Percentiles rank a stretch among this genome's conserved stretches.
Conservation (phyloP, 1,140 invertebrate species). For the Phortica variegata region DNA sequence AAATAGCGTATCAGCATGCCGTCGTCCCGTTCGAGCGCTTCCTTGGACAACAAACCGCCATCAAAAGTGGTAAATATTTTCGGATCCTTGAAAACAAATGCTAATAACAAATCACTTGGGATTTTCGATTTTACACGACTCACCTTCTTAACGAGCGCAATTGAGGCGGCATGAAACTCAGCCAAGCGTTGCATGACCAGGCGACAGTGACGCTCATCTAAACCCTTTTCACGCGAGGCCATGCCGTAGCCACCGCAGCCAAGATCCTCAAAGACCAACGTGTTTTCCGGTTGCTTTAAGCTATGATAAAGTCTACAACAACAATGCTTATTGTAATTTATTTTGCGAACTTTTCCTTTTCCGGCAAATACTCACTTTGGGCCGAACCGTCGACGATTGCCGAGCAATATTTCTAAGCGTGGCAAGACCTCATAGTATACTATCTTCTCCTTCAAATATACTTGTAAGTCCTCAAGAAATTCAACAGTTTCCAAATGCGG, state of each 20-base stretch:
- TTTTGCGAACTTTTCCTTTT: not conserved
- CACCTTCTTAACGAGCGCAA: slow-evolving; percentile 35
- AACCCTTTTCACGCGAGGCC: slow-evolving; percentile 35
- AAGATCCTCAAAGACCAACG: slow-evolving; percentile 47
- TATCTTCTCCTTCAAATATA: slow-evolving; percentile 44
- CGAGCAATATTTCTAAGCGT: slow-evolving; percentile 34
- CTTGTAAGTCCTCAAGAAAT: slow-evolving; percentile 37
- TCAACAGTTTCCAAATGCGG: slow-evolving; percentile 26
- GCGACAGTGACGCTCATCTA: slow-evolving; percentile 35
- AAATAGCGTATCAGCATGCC: slow-evolving; percentile 45
- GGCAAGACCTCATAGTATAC: slow-evolving; percentile 40
- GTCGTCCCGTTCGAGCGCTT: too few species aligned
- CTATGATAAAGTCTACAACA: slow-evolving; percentile 34
- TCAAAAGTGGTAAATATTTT: slow-evolving; percentile 27
- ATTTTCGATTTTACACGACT: not conserved
- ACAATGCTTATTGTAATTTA: not conserved
- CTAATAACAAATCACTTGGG: not conserved
- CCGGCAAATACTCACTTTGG: slow-evolving; percentile 29
- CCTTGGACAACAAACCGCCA: slow-evolving; percentile 38
- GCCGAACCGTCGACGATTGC: slow-evolving; percentile 32
- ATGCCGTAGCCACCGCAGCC: slow-evolving; percentile 28
- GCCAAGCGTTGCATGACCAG: slow-evolving; percentile 42
- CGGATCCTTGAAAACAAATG: slow-evolving; percentile 17
- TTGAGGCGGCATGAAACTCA: slow-evolving; percentile 47
- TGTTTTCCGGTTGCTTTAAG: slow-evolving; percentile 36